Base-by-base conservation (phyloP, 2,888 invertebrate genomes). In the Punctoribates punctum region DNA sequence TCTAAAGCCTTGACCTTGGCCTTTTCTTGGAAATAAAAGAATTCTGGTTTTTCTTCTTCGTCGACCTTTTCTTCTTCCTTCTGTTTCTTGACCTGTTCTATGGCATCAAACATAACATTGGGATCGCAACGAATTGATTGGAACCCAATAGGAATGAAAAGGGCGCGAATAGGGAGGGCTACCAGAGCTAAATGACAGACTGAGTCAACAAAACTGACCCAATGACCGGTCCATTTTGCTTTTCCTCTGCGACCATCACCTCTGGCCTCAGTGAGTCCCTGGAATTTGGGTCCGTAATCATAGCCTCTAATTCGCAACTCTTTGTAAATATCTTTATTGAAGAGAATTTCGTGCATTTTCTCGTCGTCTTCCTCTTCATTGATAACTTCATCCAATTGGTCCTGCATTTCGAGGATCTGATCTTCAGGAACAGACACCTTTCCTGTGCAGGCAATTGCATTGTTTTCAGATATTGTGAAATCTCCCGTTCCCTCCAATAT, bases 161-260 rank as follows among this genome's bases (percentile, higher is more conserved):
- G 87, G 82, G 92, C 91, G 67, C 91, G 88, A 38, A 90, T 88
- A 81, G 89, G 88, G 80, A 88, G 88, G 74, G 91, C 90, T 79
- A 96, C 86, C 81, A 96, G 91, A 74, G 90, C 89, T 83, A 94
- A 94, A 85, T 98, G 98, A 67, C 98, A 88, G 91, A 98, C 93
- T 0, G 95, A 94, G 83, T 98, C 98, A 85, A 97, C 89, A 85
- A 91, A 98, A 70, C 95, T 90, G 77, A 97, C 89, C 96, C 97
- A 98, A 85, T 96, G 93, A 80, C 90, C 89, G 76, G 88, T 88
- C 96, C 97, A 98, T 78, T 88, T 86, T 79, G 98, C 86, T 81
- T 88, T 86, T 57, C 94, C 96, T 29, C 25, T 51, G 8, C 48
- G 48, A 8, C 77, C 92, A 81, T 87, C 87, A 81, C 90, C 88